Evolutionary conservation across 2,888 invertebrate genomes (phyloP).

Genomic region (Drosophila tanythrix): DNA sequence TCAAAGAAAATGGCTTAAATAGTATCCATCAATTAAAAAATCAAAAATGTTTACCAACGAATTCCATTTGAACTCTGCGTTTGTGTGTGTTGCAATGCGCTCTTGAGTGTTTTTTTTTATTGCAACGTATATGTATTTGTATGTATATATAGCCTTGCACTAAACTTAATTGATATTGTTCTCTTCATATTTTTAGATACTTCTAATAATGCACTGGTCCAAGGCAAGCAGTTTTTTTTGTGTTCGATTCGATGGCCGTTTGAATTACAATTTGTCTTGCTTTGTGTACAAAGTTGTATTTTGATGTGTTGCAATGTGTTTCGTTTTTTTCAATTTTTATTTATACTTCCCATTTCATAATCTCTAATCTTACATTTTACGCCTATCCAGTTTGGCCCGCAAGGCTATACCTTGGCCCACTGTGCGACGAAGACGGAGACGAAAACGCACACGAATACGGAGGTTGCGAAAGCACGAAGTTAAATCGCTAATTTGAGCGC

Average conservation of each 20-base stretch:
- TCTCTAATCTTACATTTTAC: slow-evolving; percentile 24
- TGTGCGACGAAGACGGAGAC: slow-evolving; percentile 31
- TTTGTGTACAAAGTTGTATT: slow-evolving; percentile 10
- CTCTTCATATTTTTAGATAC: slow-evolving; percentile 37
- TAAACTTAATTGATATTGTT: slow-evolving; percentile 36
- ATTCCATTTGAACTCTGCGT: slow-evolving; percentile 40
- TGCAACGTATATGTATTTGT: slow-evolving; percentile 12
- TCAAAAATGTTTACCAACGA: slow-evolving; percentile 14
- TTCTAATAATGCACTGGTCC: slow-evolving; percentile 40
- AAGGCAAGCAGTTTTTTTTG: slow-evolving; percentile 17
- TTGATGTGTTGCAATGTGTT: slow-evolving; percentile 13
- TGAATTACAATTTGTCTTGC: slow-evolving; percentile 51
- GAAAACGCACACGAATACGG: background rate
- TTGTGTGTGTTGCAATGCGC: slow-evolving; percentile 13
- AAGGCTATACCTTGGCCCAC: slow-evolving; percentile 64
- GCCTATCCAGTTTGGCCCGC: slow-evolving; percentile 25
- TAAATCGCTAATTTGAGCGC: slow-evolving; percentile 47
- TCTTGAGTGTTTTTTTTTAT: slow-evolving; percentile 21
- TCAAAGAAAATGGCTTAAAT: background rate
- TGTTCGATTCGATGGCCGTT: slow-evolving; percentile 38
- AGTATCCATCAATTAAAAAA: slow-evolving; percentile 14
- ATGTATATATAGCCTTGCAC: slow-evolving; percentile 40
- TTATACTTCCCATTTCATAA: slow-evolving; percentile 49
- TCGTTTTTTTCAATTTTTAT: background rate
- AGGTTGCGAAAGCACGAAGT: slow-evolving; percentile 48